A percentile compares a stretch with the other conserved stretches of the same genome.
Evolutionary conservation across 2,113 vertebrate species (phyloP).

Genomic region (Crotalus viridis): DNA sequence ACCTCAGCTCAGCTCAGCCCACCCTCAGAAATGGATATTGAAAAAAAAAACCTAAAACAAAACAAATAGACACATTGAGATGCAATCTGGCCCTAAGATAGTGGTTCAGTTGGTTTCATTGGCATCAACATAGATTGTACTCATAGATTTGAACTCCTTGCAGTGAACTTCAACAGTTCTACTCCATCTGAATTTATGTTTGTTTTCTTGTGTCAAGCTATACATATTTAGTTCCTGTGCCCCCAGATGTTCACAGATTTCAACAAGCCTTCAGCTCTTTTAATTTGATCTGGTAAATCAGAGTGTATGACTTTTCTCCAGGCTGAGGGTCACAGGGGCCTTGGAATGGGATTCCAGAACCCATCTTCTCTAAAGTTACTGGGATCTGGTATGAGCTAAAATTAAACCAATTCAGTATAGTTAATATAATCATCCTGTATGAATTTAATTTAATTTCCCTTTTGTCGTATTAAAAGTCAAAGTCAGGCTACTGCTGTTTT

Average conservation of each 20-base stretch:
- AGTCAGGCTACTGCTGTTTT: neutral
- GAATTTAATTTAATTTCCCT: neutral
- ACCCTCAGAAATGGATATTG: neutral
- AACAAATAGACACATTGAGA: neutral
- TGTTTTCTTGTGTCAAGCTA: neutral
- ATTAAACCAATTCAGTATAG: neutral
- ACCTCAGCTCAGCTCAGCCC: neutral
- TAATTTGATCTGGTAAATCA: neutral
- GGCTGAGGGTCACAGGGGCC: neutral
- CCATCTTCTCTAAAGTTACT: neutral
- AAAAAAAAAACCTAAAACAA: neutral
- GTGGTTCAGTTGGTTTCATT: neutral
- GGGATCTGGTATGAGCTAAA: neutral
- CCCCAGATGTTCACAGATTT: neutral
- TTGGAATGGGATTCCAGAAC: neutral
- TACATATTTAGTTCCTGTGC: neutral
- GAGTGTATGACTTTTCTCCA: neutral
- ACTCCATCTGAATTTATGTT: neutral
- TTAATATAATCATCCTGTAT: neutral
- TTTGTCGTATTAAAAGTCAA: neutral
- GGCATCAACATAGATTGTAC: neutral
- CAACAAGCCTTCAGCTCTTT: neutral
- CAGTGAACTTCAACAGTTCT: slow-evolving; percentile 2
- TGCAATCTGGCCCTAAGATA: neutral
- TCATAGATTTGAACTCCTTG: neutral